Conservation (phyloP, 2,888 invertebrate genomes). For the Diploptera punctata region DNA sequence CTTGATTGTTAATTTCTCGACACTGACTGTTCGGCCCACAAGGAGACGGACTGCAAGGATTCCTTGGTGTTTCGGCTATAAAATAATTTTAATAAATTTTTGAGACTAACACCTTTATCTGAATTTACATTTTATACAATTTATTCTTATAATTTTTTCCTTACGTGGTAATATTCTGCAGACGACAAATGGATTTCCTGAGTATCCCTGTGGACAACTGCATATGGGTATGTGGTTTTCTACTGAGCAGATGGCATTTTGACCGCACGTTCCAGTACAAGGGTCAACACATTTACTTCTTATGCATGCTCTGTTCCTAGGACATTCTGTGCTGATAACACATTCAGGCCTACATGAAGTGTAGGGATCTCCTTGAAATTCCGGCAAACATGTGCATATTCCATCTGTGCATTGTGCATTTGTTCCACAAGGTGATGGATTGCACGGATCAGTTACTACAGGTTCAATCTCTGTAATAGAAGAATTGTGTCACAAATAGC, state of each 20-base stretch:
- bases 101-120: too few species aligned
- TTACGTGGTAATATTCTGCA: slow-evolving; percentile 58
- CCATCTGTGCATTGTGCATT: slow-evolving; percentile 57
- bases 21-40: slow-evolving; percentile 61
- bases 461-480: slow-evolving; percentile 40
- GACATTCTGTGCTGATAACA: slow-evolving; percentile 70
- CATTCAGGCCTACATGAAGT: slow-evolving; percentile 76
- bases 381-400: slow-evolving; percentile 73
- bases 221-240: slow-evolving; percentile 76
- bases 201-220: slow-evolving; percentile 63
- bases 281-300: slow-evolving; percentile 73
- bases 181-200: slow-evolving; percentile 72
- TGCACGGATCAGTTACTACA: slow-evolving; percentile 46
- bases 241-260: slow-evolving; percentile 72
- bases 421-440: slow-evolving; percentile 50
- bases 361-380: slow-evolving; percentile 76
- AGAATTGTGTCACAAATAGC: too few species aligned
- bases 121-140: background rate
- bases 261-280: slow-evolving; percentile 73
- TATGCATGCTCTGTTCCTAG: slow-evolving; percentile 69
- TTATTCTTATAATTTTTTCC: background rate
- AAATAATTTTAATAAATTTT: background rate
- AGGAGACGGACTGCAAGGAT: slow-evolving; percentile 62
- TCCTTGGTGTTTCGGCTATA: background rate
- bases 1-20: slow-evolving; percentile 56